Conservation (phyloP, 2,888 invertebrate species). For the Platerodrilus igneus region DNA sequence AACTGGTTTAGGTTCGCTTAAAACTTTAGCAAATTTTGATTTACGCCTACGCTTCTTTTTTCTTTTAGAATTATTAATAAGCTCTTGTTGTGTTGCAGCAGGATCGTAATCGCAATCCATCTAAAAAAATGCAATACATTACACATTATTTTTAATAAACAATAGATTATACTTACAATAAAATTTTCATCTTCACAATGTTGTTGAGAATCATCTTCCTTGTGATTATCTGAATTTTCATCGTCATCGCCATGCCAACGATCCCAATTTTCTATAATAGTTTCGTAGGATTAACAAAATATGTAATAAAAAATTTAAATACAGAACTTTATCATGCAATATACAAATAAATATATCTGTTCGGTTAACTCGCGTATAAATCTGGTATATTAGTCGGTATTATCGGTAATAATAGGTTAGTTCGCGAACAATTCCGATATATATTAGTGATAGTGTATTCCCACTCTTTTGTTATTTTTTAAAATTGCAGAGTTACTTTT, state of each 20-base stretch:
- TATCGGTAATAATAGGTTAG: too few species aligned
- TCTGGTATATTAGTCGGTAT: too few species aligned
- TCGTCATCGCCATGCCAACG: conserved; percentile 52
- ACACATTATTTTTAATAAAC: neutral
- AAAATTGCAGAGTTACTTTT: too few species aligned
- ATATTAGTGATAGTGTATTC: too few species aligned
- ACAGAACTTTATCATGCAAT: neutral
- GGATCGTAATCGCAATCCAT: conserved; percentile 88
- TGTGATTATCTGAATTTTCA: conserved; percentile 31
- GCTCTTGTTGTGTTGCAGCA: conserved; percentile 52
- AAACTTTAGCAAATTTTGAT: conserved; percentile 70
- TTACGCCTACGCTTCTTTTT: conserved; percentile 55
- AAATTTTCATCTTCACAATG: conserved; percentile 81
- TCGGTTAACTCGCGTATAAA: too few species aligned
- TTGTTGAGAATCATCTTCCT: conserved; percentile 38
- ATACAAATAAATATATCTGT: too few species aligned
- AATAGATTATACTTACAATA: conserved; percentile 53
- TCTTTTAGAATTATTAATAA: conserved; percentile 54
- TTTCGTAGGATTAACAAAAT: conserved; percentile 4
- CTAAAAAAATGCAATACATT: conserved; percentile 43
- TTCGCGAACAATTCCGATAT: too few species aligned
- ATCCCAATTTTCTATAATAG: conserved; percentile 62
- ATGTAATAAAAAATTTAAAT: conserved; percentile 10
- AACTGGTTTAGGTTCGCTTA: conserved; percentile 73
- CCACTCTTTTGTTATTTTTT: too few species aligned